These are phyloP conservation scores for Parnassius orleans DNA, from an alignment of 2,888 invertebrate genomes.

Conservation along the genomic window DNA sequence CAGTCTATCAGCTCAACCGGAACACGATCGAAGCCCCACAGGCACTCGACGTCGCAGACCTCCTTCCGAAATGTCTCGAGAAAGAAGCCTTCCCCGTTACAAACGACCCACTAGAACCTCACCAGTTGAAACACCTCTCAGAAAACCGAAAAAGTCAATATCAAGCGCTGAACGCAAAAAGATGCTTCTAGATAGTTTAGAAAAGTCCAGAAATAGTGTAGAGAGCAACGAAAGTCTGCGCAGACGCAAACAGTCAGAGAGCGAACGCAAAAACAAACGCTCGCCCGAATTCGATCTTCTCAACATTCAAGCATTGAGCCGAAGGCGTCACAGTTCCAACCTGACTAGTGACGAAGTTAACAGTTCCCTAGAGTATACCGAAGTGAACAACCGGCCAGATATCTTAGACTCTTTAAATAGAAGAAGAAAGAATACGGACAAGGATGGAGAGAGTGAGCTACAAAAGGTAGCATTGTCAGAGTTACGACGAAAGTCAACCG, in stretches of 20 bases:
- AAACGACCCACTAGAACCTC: constrained; percentile 63
- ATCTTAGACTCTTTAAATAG: constrained; percentile 68
- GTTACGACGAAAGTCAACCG: constrained; percentile 67
- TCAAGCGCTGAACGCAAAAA: constrained; percentile 77
- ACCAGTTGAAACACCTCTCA: constrained; percentile 62
- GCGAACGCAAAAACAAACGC: constrained; percentile 66
- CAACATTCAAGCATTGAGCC: constrained; percentile 65
- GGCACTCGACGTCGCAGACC: constrained; percentile 64
- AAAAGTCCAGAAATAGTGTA: constrained; percentile 71
- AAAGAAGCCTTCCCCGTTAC: constrained; percentile 61
- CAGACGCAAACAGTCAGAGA: constrained; percentile 64
- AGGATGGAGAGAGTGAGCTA: constrained; percentile 58
- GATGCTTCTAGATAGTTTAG: constrained; percentile 69
- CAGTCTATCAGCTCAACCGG: constrained; percentile 85
- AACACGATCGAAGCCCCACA: constrained; percentile 62
- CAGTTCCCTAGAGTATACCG: constrained; percentile 74
- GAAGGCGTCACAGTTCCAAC: constrained; percentile 72
- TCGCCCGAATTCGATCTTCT: constrained; percentile 72
- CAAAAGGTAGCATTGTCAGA: constrained; percentile 69
- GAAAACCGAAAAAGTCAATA: constrained; percentile 75
- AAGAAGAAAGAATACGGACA: constrained; percentile 51
- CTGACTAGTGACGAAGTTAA: constrained; percentile 74
- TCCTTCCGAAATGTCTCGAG: constrained; percentile 62
- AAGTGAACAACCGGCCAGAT: constrained; percentile 73
- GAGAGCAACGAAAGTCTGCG: constrained; percentile 69